Evolutionary conservation across 1,140 invertebrate species (phyloP), one percentile per base, ranked within the genome.

Genomic region (Drosophila simulans): DNA sequence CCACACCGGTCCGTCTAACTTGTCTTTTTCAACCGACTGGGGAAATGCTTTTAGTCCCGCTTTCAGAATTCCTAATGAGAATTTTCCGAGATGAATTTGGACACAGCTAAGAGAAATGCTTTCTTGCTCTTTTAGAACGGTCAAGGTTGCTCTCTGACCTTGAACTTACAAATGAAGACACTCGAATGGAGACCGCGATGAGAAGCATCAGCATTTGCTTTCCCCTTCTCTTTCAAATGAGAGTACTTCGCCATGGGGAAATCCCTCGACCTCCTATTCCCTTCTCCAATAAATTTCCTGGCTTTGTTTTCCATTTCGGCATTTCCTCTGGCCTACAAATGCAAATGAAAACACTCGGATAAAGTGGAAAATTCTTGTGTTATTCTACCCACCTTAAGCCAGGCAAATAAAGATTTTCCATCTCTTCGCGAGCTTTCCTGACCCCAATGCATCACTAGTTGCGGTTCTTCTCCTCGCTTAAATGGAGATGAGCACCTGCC

Each of bases 391-490:
- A 59, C 48, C 35, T 53, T 59, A 49, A 54, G 40, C 43, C 46
- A 37, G 45, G 20, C 37, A 34, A 52, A 49, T 40, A 35, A 12
- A 17, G 27, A 66, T 51, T 69, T 60, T 48, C 39, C 51, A 25
- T 49, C 39, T 43, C 40, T 22, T 48, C 5, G 31, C 25, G 20
- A 43, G 35, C 39, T 53, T 22, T 58, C 39, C 51, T 82, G 79
- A 81, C 79, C 79, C 58, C 76, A 82, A 77, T 82, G 63, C 79
- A 74, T 69, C 59, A 65, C 69, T 58, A 64, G 46, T 62, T 65
- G 57, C 45, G 75, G 73, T 54, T 68, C 20, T 34, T 5, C 56
- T 34, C 15, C 10, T 17, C 11, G 17, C 51, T 27, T 20, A 25
- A 46, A 66, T 46, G 59, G 46, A 69, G 46, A 64, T 45, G 48